phyloP scores from a whole-genome alignment of 2,888 invertebrate genomes.

The Melanchra persicariae region DNA sequence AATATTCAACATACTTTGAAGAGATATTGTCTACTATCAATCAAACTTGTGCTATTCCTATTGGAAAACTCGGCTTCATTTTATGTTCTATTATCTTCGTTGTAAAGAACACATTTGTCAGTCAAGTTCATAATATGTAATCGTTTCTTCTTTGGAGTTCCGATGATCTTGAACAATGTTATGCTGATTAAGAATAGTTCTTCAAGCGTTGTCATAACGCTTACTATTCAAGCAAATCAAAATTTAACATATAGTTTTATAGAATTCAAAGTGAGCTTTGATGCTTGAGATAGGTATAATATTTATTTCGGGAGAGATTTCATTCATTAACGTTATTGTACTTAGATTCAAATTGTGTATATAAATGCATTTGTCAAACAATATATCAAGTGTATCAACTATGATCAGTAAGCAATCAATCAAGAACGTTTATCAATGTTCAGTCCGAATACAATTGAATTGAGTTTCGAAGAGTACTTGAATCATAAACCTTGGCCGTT shows the following conservation, averaged over 20 bases:
- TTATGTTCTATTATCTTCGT: constrained; percentile 64
- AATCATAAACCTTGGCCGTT: constrained; percentile 13
- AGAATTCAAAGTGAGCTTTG: not conserved
- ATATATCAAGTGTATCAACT: constrained; percentile 62
- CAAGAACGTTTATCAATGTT: constrained; percentile 51
- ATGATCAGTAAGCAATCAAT: constrained; percentile 62
- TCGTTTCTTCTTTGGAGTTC: constrained; percentile 48
- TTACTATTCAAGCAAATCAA: constrained; percentile 17
- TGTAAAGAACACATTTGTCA: constrained; percentile 66
- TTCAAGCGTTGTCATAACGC: constrained; percentile 25
- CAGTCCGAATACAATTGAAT: constrained; percentile 43
- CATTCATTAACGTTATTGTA: constrained; percentile 71
- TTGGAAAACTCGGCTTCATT: constrained; percentile 54
- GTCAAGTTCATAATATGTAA: constrained; percentile 70
- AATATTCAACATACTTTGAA: constrained; percentile 83
- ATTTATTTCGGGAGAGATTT: constrained; percentile 60
- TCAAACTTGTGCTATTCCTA: constrained; percentile 76
- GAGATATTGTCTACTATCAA: constrained; percentile 84
- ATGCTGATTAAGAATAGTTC: constrained; percentile 19
- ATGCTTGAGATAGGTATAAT: constrained; percentile 39
- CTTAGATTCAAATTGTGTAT: constrained; percentile 68
- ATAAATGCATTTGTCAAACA: constrained; percentile 69
- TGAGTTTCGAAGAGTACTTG: constrained; percentile 19
- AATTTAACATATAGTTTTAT: constrained; percentile 19
- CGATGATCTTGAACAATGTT: constrained; percentile 12